These are phyloP conservation scores for Hemithea aestivaria DNA, from an alignment of 2,888 invertebrate genomes.

Conservation along the genomic window DNA sequence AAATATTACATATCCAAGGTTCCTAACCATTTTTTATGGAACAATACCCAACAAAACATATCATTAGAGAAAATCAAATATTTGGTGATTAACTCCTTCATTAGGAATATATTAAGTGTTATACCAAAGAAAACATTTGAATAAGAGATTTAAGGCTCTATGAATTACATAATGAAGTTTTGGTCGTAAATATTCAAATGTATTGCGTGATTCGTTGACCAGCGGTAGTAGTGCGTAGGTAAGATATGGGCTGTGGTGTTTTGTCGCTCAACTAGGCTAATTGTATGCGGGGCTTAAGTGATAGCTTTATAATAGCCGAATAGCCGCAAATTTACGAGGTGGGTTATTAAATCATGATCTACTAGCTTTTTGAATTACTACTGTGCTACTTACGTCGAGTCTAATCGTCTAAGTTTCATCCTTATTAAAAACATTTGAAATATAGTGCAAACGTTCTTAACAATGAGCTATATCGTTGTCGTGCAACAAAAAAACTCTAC, in stretches of 20 bases:
- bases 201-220: constrained; percentile 43
- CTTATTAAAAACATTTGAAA: too few species aligned
- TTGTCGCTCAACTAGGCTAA: constrained; percentile 33
- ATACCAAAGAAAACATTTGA: constrained; percentile 18
- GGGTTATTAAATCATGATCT: constrained; percentile 13
- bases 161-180: constrained; percentile 43
- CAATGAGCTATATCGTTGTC: too few species aligned
- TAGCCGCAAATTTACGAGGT: constrained; percentile 8
- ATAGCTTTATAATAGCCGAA: constrained; percentile 24
- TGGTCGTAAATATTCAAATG: constrained; percentile 46
- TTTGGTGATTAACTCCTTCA: constrained; percentile 10
- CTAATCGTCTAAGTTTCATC: too few species aligned
- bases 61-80: constrained; percentile 10
- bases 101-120: constrained; percentile 18
- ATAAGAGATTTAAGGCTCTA: constrained; percentile 31
- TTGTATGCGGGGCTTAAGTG: constrained; percentile 36
- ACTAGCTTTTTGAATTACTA: not conserved
- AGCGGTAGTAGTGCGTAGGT: constrained; percentile 32
- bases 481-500: too few species aligned
- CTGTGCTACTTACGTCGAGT: too few species aligned
- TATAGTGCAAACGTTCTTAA: too few species aligned
- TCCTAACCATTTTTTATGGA: not conserved
- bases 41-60: not conserved
- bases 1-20: too few species aligned
- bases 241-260: constrained; percentile 35